Evolutionary conservation across 2,113 vertebrate species (phyloP).

Genomic region (Eudorcas thomsonii): DNA sequence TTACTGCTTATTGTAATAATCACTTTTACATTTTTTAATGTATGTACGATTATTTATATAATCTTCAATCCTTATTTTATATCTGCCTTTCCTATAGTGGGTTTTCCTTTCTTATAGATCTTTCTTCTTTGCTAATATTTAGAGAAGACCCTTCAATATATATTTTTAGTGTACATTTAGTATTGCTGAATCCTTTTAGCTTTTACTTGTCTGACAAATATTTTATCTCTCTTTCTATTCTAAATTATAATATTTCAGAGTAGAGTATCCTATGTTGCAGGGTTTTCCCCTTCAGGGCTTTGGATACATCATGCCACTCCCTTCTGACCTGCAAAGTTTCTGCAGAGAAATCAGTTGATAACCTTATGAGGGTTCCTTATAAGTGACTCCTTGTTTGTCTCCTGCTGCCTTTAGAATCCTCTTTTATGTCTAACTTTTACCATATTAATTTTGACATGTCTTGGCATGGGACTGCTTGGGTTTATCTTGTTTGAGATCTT

Average conservation of each 20-base stretch:
- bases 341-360: neutral
- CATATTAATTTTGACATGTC: neutral
- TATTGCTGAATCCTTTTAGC: neutral
- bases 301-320: neutral
- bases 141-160: neutral
- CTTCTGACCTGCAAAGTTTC: neutral
- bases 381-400: neutral
- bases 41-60: neutral
- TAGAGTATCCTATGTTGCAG: neutral
- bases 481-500: neutral
- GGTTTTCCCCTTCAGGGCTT: neutral
- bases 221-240: neutral
- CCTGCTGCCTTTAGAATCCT: neutral
- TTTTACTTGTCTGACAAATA: neutral
- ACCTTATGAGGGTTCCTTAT: neutral
- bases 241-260: neutral
- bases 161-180: neutral
- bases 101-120: neutral
- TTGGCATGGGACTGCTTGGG: neutral
- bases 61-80: neutral
- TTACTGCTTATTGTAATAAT: neutral
- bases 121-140: neutral
- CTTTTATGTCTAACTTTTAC: neutral
- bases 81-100: neutral
- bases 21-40: neutral